Conservation (phyloP, 2,888 invertebrate genomes). For the Serripes groenlandicus region DNA sequence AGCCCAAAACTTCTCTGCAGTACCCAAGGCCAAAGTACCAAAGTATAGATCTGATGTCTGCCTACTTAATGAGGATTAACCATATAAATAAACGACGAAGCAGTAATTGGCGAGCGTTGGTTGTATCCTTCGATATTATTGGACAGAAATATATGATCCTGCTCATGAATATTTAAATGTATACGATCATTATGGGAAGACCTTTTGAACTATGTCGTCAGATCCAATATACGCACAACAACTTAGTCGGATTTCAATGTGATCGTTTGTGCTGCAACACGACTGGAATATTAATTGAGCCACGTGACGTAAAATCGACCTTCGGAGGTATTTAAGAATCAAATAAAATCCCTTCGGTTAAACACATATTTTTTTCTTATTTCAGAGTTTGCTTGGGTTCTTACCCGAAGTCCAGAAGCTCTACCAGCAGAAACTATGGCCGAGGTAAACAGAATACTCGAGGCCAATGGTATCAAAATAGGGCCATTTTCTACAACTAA, state of each 20-base stretch:
- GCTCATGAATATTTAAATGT: no score
- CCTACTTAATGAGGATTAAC: no score
- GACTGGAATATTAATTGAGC: not conserved
- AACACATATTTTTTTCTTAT: not conserved
- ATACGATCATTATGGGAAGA: no score
- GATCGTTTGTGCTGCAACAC: not conserved
- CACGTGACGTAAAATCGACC: no score
- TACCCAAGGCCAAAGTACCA: no score
- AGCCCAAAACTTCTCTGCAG: no score
- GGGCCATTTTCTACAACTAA: not conserved
- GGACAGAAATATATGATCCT: no score
- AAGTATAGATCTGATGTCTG: no score
- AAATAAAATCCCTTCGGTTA: not conserved
- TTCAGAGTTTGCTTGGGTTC: slow-evolving; percentile 43
- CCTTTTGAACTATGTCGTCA: not conserved
- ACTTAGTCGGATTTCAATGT: not conserved
- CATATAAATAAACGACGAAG: no score
- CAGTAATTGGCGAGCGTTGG: no score
- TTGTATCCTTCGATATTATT: no score
- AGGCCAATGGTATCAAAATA: not conserved
- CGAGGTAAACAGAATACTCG: not conserved
- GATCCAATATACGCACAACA: not conserved
- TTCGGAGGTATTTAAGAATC: no score
- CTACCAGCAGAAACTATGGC: not conserved
- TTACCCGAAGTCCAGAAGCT: slow-evolving; percentile 28